Evolutionary conservation across 2,888 invertebrate genomes (phyloP), one percentile per base, ranked within the genome.

Genomic region (Exocentrus adspersus): DNA sequence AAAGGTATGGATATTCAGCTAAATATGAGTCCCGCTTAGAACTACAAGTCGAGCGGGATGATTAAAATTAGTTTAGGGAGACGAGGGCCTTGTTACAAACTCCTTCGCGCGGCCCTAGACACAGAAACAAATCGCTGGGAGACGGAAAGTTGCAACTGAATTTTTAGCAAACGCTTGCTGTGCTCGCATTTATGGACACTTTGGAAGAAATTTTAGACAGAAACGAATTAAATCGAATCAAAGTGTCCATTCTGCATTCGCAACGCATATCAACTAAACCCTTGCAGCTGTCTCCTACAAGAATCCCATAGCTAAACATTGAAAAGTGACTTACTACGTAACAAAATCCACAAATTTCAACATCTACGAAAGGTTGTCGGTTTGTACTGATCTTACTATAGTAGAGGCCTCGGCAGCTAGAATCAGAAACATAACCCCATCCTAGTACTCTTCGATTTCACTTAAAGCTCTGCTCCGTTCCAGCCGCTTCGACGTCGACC

Each of bases 1-100:
- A 60, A 41, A 52, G 62, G 21, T 53, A 60, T 60, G 53, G 46
- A 57, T 57, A 57, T 46, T 57, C 24, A 46, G 57, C 57, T 57
- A 54, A 19, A 41, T 54, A 37, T 19, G 32, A n/a, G n/a, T n/a
- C 20, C 41, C 20, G 12, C 10, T 6, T 9, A 60, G 48, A 48
- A 42, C 60, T 60, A 52, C 57, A 42, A 51, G 19, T 54, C 14
- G 10, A 12, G 6, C 19, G 19, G 43, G 41, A 37, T 14, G 14
- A 37, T 45, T 10, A 14, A 20, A 21, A 45, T 17, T 45, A 45
- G 21, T 45, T 14, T 24, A 24, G 24, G 24, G 12, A 12, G 12
- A 37, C 37, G 12, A 24, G 4, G 12, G 37, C 4, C 37, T 30
- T 1, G 30, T 30, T 14, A 12, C 37, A 12, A 37, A 37, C 37